These are phyloP conservation scores for Ridgeia piscesae DNA, from an alignment of 1,140 invertebrate genomes.

Conservation along the genomic window DNA sequence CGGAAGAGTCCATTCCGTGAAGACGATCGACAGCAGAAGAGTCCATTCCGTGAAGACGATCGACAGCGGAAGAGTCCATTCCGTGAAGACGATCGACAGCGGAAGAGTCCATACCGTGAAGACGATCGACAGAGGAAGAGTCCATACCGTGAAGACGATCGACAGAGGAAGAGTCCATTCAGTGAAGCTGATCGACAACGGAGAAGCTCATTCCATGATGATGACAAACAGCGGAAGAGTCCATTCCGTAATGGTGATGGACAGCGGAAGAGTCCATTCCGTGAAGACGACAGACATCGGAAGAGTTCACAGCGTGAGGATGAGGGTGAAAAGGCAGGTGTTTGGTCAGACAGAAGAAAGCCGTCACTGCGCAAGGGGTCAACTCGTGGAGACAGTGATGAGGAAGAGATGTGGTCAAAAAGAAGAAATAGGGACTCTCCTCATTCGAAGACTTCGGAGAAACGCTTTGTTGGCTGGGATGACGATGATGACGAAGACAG, in stretches of 20 bases:
- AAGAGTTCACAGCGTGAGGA: not conserved
- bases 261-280: not conserved
- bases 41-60: not conserved
- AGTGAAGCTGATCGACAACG: not conserved
- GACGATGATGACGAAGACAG: not conserved
- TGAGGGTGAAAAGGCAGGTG: not conserved
- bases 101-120: not conserved
- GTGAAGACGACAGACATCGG: not conserved
- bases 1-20: not conserved
- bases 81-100: not conserved
- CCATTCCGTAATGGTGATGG: not conserved
- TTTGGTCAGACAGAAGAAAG: not conserved
- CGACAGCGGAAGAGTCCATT: not conserved
- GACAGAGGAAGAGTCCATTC: not conserved
- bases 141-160: not conserved
- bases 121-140: not conserved
- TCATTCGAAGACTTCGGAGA: not conserved
- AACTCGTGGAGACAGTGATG: not conserved
- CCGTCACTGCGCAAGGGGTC: not conserved
- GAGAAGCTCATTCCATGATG: not conserved
- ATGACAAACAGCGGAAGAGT: not conserved
- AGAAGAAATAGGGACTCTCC: not conserved
- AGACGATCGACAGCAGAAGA: not conserved
- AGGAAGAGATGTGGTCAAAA: not conserved
- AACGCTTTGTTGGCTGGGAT: not conserved